A percentile compares a stretch with the other conserved stretches of the same genome.
Conservation (phyloP, 1,140 invertebrate genomes). For the Brachionus rubens region DNA sequence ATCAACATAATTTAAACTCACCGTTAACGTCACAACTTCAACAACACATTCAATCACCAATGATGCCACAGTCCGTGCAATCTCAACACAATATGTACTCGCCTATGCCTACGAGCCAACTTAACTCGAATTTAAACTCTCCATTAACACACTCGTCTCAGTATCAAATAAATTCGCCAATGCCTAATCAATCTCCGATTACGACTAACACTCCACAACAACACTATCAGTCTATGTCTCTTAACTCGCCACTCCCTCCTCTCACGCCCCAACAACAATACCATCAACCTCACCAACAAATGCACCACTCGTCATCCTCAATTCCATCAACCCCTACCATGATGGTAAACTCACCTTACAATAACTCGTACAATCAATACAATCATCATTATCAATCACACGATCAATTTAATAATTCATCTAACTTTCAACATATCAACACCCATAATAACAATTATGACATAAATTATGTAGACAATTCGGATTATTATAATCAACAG, state of each 20-base stretch:
- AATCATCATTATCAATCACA: slow-evolving; percentile 1
- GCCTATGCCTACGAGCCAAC: neutral
- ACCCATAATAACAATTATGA: neutral
- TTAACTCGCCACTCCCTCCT: slow-evolving; percentile 12
- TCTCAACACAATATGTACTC: slow-evolving; percentile 28
- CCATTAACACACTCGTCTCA: neutral
- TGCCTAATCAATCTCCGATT: neutral
- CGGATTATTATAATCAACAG: slow-evolving; percentile 19
- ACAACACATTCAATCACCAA: slow-evolving; percentile 18
- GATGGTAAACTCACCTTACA: slow-evolving; percentile 24
- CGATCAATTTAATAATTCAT: neutral
- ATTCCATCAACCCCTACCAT: slow-evolving; percentile 14
- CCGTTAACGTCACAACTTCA: neutral
- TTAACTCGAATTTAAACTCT: slow-evolving; percentile 21
- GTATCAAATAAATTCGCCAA: slow-evolving; percentile 32
- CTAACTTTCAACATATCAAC: slow-evolving; percentile 1
- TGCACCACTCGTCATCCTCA: neutral
- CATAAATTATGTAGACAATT: neutral
- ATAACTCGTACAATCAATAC: slow-evolving; percentile 28
- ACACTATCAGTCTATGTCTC: slow-evolving; percentile 12
- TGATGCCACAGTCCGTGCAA: slow-evolving; percentile 13
- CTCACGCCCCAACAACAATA: slow-evolving; percentile 32
- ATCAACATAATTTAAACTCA: slow-evolving; percentile 7
- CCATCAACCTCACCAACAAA: neutral
- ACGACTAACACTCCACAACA: neutral